Evolutionary conservation across 2,888 invertebrate species (phyloP).

Genomic region (Leistus spinibarbis): DNA sequence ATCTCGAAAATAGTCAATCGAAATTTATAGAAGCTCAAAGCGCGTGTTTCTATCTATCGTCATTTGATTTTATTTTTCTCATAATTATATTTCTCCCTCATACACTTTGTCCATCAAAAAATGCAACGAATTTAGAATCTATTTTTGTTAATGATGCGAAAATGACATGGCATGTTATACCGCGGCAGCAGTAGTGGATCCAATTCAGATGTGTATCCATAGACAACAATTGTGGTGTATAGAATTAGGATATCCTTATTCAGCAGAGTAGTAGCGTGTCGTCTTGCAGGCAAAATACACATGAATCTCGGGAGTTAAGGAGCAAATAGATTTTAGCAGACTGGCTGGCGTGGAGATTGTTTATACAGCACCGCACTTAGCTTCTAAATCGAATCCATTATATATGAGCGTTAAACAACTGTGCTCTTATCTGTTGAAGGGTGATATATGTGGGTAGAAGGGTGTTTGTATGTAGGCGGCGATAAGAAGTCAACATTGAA

Average conservation of each 20-base stretch:
- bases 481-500: not conserved
- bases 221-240: not conserved
- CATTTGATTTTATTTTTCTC: no score
- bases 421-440: not conserved
- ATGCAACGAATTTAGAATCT: no score
- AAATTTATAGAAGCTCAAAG: no score
- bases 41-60: no score
- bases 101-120: no score
- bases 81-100: no score
- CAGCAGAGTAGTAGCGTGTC: conserved; percentile 8
- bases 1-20: no score
- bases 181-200: not conserved
- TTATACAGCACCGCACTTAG: conserved; percentile 16
- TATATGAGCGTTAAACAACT: conserved; percentile 13
- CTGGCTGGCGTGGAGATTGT: conserved; percentile 19
- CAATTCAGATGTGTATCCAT: not conserved
- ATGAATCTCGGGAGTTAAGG: conserved; percentile 20
- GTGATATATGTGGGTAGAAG: not conserved
- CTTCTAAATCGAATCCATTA: conserved; percentile 30
- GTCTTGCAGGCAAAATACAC: not conserved
- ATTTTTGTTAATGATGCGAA: no score
- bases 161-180: not conserved
- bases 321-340: conserved; percentile 22
- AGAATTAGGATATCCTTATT: conserved; percentile 25
- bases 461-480: not conserved